Evolutionary conservation across 2,888 invertebrate genomes (phyloP).

Genomic region (Limnephilus rhombicus): DNA sequence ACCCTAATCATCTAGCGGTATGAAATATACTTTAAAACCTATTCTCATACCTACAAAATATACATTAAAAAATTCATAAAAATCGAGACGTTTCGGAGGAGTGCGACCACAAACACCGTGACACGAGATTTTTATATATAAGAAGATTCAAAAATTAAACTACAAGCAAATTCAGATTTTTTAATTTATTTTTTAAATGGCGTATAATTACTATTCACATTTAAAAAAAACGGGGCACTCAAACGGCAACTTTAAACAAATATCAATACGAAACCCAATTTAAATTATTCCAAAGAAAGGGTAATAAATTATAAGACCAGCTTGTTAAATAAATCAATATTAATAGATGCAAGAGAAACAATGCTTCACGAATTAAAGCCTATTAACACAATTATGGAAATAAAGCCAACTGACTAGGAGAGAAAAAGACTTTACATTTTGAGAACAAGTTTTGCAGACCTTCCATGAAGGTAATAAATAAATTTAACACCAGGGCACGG

Average conservation of each 20-base stretch:
- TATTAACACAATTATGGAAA: constrained; percentile 4
- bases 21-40: too few relatives aligned
- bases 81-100: too few relatives aligned
- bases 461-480: neutral
- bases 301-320: neutral
- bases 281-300: neutral
- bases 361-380: neutral
- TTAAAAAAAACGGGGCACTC: neutral
- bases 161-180: too few relatives aligned
- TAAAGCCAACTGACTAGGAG: neutral
- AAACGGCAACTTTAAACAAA: neutral
- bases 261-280: neutral
- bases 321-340: constrained; percentile 1
- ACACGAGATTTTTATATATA: too few relatives aligned
- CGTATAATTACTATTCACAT: neutral
- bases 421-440: neutral
- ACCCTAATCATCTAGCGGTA: too few relatives aligned
- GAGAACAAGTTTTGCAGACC: constrained; percentile 17
- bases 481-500: constrained; percentile 26
- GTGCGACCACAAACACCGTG: too few relatives aligned
- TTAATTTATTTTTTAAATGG: too few relatives aligned
- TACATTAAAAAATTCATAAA: too few relatives aligned
- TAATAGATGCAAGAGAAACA: neutral
- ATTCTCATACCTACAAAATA: too few relatives aligned
- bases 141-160: too few relatives aligned